Evolutionary conservation across 2,888 invertebrate species (phyloP).

Genomic region (Cerastis rubricosa): DNA sequence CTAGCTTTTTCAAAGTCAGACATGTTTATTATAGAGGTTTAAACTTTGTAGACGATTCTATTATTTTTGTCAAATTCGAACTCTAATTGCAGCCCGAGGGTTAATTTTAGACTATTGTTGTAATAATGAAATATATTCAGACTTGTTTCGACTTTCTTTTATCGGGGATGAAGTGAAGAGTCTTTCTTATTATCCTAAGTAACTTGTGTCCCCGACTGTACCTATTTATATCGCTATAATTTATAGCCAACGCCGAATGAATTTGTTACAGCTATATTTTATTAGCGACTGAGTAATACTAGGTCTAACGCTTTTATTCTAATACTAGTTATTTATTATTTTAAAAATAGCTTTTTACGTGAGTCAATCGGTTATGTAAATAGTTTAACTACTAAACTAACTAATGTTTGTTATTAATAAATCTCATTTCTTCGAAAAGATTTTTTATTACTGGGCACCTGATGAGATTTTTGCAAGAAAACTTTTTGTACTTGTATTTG

Average conservation of each 20-base stretch:
- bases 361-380: slow-evolving; percentile 4
- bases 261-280: slow-evolving; percentile 50
- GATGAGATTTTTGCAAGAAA: neutral
- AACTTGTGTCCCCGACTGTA: slow-evolving; percentile 29
- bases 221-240: slow-evolving; percentile 42
- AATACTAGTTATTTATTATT: slow-evolving; percentile 31
- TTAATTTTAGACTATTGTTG: neutral
- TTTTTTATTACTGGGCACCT: neutral
- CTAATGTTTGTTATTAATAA: slow-evolving; percentile 1
- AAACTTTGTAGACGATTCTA: slow-evolving; percentile 23
- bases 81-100: neutral
- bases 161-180: neutral
- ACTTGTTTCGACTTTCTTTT: neutral
- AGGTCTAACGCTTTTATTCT: slow-evolving; percentile 2
- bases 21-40: neutral
- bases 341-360: slow-evolving; percentile 12
- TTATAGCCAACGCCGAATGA: slow-evolving; percentile 48
- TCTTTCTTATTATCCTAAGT: neutral
- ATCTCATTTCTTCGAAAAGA: neutral
- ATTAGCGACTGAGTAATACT: slow-evolving; percentile 42
- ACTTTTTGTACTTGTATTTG: neutral
- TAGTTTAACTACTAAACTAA: slow-evolving; percentile 3
- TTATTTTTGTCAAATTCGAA: neutral
- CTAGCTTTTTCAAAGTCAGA: neutral
- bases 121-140: neutral